phyloP scores from a whole-genome alignment of 1,140 invertebrate genomes.

The Nixonia krombeini region DNA sequence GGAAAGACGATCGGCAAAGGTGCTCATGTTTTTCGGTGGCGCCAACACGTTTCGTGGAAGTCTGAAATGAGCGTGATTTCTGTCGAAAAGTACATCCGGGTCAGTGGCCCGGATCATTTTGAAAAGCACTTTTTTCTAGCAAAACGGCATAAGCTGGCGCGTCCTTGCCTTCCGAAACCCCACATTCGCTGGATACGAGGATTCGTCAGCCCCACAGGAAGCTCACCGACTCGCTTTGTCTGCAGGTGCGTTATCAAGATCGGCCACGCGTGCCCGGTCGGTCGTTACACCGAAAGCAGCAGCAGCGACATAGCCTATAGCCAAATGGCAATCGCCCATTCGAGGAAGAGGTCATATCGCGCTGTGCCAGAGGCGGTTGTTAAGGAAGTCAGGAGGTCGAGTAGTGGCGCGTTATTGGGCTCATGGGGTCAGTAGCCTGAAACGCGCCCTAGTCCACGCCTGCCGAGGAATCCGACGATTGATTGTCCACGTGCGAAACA shows the following conservation, averaged over 20 bases:
- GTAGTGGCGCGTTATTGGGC: conserved; percentile 50
- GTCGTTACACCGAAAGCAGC: conserved; percentile 23
- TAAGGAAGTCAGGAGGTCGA: conserved; percentile 58
- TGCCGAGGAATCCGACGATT: conserved; percentile 17
- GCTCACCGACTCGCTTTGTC: neutral
- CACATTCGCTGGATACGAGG: no score
- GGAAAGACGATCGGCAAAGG: no score
- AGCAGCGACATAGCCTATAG: conserved; percentile 6
- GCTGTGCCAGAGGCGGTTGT: conserved; percentile 38
- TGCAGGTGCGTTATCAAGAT: conserved; percentile 8
- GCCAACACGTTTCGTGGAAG: no score
- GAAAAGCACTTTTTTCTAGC: no score
- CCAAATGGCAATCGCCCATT: conserved; percentile 17
- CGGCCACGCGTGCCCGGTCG: conserved; percentile 12
- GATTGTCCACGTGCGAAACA: conserved; percentile 8
- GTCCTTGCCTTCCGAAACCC: no score
- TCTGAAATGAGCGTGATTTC: no score
- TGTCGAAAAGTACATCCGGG: no score
- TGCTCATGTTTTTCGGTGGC: no score
- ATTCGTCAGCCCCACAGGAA: neutral
- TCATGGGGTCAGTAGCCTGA: conserved; percentile 60
- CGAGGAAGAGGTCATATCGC: conserved; percentile 16
- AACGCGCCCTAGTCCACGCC: conserved; percentile 34
- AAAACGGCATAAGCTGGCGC: no score
- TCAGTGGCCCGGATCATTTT: no score